Conservation (phyloP, 1,140 invertebrate species). For the Drosophila albomicans region DNA sequence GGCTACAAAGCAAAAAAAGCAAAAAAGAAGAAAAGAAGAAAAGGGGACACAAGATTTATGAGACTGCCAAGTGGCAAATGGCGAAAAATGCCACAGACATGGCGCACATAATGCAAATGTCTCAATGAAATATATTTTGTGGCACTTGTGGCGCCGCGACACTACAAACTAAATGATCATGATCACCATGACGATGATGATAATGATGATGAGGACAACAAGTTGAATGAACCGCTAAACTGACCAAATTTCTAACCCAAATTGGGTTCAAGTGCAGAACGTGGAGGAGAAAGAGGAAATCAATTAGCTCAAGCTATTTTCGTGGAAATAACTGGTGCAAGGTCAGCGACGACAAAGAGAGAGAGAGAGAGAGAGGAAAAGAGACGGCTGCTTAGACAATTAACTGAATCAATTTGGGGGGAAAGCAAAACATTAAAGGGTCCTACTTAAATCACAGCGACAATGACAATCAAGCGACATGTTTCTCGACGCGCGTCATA, state of each 20-base stretch:
- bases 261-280: constrained; percentile 39
- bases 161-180: constrained; percentile 1
- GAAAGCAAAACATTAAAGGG: neutral
- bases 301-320: constrained; percentile 14
- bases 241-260: constrained; percentile 19
- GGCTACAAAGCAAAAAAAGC: constrained; percentile 4
- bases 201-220: constrained; percentile 38
- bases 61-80: constrained; percentile 52
- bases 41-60: constrained; percentile 45
- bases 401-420: constrained; percentile 21
- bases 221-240: constrained; percentile 66
- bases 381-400: neutral
- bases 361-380: neutral
- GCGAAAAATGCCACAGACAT: constrained; percentile 18
- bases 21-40: too few species aligned
- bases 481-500: constrained; percentile 5
- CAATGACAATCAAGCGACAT: constrained; percentile 9
- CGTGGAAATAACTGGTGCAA: neutral
- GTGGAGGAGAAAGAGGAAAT: neutral
- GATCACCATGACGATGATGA: constrained; percentile 2
- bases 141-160: constrained; percentile 55
- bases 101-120: constrained; percentile 66
- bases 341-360: neutral
- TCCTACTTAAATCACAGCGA: constrained; percentile 29
- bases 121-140: constrained; percentile 68